Evolutionary conservation across 2,113 vertebrate species (phyloP), one percentile per base, ranked within the genome.

Genomic region (Irena cyanogastra): DNA sequence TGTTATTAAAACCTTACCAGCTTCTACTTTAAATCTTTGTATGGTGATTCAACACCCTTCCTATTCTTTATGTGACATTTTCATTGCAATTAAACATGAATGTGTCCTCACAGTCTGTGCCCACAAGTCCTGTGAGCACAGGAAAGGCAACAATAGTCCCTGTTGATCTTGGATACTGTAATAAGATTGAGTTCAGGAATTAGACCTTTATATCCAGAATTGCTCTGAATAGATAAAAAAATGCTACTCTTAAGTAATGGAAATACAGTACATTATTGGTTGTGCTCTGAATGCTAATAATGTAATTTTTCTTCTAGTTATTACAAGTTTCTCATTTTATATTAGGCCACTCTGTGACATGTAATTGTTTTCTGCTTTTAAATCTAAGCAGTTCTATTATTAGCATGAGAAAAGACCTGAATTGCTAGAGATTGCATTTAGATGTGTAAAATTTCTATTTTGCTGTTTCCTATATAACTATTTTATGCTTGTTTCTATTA

Each of bases 261-360:
- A 83, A 93, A 69, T 72, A 39, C 1, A 4, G 68, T 68, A 44
- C 7, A 10, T 76, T 84, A 84, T n/a, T 85, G 53, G 59, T 75
- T 92, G 44, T 79, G 77, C 70, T 95, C 44, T 94, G 88, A 94
- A 95, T 95, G 70, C 41, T 93, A 92, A 93, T 91, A 70, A 74
- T 60, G 54, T 42, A 0, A 44, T 89, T 96, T 91, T 96, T 85
- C 71, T 89, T 74, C n/a, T 22, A 70, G 91, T 44, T 91, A 77
- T 63, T 89, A 37, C 31, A 87, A 90, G 37, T 91, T 95, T 82
- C 94, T 96, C 61, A 71, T 93, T 96, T 89, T 88, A 31, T 75
- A 75, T 87, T 91, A 68, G 71, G 69, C 45, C 16, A 15, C 15
- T 74, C 42, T 0, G 1, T 95, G 93, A 89, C 63, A 47, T 19